Evolutionary conservation across 2,888 invertebrate genomes (phyloP).

Genomic region (Bibio marci): DNA sequence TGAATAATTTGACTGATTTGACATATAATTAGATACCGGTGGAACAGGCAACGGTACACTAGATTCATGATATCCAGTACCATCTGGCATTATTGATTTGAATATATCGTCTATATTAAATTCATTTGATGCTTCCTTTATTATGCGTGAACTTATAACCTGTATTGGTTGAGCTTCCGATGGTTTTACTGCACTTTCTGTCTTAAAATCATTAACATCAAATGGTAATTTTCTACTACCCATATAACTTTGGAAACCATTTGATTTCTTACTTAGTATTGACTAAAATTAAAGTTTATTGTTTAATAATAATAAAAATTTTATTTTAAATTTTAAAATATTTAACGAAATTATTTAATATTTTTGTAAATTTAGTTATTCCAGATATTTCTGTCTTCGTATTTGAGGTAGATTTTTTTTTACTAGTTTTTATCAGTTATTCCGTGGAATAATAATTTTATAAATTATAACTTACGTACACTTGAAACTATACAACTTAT

Average conservation of each 20-base stretch:
- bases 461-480: no score
- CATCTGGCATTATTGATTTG: conserved; percentile 22
- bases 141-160: conserved; percentile 37
- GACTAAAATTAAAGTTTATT: no score
- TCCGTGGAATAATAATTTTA: no score
- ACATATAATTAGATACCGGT: conserved; percentile 10
- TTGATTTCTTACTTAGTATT: background rate
- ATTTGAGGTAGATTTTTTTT: no score
- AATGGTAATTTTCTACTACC: conserved; percentile 46
- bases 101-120: conserved; percentile 30
- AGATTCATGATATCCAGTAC: conserved; percentile 6
- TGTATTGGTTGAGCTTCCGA: conserved; percentile 34
- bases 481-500: no score
- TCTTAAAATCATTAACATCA: conserved; percentile 31
- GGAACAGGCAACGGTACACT: conserved; percentile 11
- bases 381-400: no score
- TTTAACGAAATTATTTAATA: no score
- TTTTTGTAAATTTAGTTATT: no score
- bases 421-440: no score
- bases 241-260: conserved; percentile 25
- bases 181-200: conserved; percentile 13
- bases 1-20: background rate
- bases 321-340: no score
- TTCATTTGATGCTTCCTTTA: conserved; percentile 31
- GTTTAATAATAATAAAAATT: no score